Evolutionary conservation across 2,888 invertebrate species (phyloP).

Genomic region (Pelosia muscerda): DNA sequence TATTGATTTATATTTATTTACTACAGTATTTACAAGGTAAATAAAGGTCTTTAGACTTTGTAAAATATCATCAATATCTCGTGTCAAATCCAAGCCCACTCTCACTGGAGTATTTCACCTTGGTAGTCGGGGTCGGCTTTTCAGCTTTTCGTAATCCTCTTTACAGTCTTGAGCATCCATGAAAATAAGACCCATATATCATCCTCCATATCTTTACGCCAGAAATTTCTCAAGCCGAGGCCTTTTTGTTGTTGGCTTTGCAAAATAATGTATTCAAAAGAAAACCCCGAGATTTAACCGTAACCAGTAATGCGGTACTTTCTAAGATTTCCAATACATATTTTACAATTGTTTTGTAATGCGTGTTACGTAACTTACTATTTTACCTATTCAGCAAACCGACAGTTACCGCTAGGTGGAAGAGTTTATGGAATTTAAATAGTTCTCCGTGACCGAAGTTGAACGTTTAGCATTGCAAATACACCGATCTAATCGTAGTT

Average conservation of each 20-base stretch:
- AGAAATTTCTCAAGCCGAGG: not conserved
- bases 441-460: constrained; percentile 53
- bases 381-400: constrained; percentile 63
- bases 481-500: constrained; percentile 57
- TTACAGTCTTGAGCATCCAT: not conserved
- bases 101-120: not conserved
- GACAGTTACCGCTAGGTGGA: constrained; percentile 57
- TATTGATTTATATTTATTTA: constrained; percentile 7
- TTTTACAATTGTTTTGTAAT: constrained; percentile 41
- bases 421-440: constrained; percentile 74
- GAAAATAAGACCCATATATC: not conserved
- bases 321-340: constrained; percentile 39
- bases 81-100: not conserved
- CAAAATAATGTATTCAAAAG: not conserved
- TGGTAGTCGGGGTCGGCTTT: not conserved
- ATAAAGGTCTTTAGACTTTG: not conserved
- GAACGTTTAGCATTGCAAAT: constrained; percentile 65
- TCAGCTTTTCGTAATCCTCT: not conserved
- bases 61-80: not conserved
- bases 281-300: constrained; percentile 22
- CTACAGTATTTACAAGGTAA: not conserved
- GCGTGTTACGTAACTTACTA: constrained; percentile 57
- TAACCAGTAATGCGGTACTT: constrained; percentile 26
- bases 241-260: too few relatives aligned
- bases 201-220: not conserved